Conservation (phyloP, 2,797 vertebrate species). For the Esox lucius region DNA sequence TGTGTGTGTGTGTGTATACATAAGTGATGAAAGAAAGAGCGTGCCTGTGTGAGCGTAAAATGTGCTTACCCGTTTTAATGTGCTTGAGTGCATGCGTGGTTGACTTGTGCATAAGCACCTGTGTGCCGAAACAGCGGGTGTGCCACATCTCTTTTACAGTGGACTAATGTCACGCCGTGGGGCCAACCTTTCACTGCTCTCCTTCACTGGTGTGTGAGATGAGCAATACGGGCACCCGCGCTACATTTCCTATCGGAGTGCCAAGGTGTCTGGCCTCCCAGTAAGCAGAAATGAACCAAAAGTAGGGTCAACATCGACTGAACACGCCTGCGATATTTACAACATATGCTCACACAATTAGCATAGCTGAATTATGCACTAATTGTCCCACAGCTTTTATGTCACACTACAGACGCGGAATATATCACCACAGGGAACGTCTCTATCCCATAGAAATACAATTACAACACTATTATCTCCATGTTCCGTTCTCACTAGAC, state of each 20-base stretch:
- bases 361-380: no score
- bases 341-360: no score
- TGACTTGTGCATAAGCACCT: background rate
- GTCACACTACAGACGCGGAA: no score
- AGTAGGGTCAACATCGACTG: background rate
- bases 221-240: slow-evolving; percentile 21
- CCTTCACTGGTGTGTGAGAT: slow-evolving; percentile 29
- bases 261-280: slow-evolving; percentile 1
- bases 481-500: no score
- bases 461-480: no score
- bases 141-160: slow-evolving; percentile 8
- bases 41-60: background rate
- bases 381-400: no score
- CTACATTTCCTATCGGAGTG: background rate
- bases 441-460: no score
- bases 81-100: slow-evolving; percentile 10
- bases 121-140: background rate
- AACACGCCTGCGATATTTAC: no score
- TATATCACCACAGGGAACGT: no score
- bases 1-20: background rate
- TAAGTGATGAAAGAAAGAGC: background rate
- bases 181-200: slow-evolving; percentile 25
- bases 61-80: background rate
- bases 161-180: slow-evolving; percentile 17
- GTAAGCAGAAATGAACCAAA: background rate